Percentiles rank a stretch among this genome's conserved stretches.
Evolutionary conservation across 2,888 invertebrate species (phyloP).

Genomic region (Ariolimax columbianus): DNA sequence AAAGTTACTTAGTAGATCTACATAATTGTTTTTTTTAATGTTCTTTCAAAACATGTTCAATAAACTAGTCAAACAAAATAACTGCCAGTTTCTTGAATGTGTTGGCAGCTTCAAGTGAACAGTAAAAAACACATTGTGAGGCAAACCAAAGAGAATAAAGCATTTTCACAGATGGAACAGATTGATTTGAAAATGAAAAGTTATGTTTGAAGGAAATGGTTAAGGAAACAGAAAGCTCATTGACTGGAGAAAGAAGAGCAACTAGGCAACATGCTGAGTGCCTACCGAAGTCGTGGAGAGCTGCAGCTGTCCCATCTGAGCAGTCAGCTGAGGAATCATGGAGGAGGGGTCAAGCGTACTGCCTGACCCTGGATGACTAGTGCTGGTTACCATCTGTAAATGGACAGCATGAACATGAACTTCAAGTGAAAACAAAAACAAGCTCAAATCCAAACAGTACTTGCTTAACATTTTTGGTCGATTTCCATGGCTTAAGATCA

Average conservation of each 20-base stretch:
- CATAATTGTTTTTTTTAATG: not conserved
- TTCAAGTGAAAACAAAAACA: not conserved
- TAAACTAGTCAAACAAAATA: not conserved
- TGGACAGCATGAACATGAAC: slow-evolving; percentile 45
- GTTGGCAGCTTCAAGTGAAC: not conserved
- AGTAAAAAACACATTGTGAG: not conserved
- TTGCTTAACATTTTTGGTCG: not conserved
- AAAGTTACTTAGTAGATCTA: not conserved
- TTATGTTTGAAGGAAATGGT: not conserved
- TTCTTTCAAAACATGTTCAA: not conserved
- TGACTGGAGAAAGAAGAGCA: slow-evolving; percentile 32
- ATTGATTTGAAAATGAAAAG: slow-evolving; percentile 24
- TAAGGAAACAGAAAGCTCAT: not conserved
- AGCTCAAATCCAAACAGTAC: not conserved
- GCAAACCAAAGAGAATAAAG: not conserved
- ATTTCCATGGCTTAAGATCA: not conserved
- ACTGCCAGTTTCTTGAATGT: not conserved
- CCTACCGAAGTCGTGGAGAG: slow-evolving; percentile 80
- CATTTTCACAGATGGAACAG: not conserved
- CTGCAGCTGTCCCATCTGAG: slow-evolving; percentile 85
- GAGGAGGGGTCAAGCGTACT: slow-evolving; percentile 55
- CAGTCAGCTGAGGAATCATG: slow-evolving; percentile 55
- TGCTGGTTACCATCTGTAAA: slow-evolving; percentile 60
- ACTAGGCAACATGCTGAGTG: slow-evolving; percentile 48
- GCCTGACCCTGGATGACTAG: slow-evolving; percentile 56